These are phyloP conservation scores for Hylyphantes graminicola DNA, from an alignment of 1,140 invertebrate genomes.

Conservation along the genomic window DNA sequence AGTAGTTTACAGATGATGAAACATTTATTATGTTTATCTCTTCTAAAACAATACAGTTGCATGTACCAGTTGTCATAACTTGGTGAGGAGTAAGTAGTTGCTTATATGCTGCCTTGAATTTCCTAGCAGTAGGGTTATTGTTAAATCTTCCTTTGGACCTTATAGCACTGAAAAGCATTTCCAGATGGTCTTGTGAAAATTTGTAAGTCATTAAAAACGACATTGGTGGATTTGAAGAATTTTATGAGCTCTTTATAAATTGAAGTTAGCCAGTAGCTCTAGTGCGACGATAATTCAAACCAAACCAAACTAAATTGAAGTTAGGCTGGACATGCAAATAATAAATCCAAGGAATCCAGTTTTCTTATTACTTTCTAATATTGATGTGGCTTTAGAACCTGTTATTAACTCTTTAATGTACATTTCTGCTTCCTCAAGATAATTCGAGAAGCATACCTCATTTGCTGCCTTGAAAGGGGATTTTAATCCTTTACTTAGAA, in stretches of 20 bases:
- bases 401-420: not conserved
- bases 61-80: not conserved
- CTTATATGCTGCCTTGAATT: constrained; percentile 1
- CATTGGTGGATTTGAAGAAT: not conserved
- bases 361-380: not conserved
- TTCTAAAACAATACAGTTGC: not conserved
- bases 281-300: not conserved
- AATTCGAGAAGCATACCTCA: not conserved
- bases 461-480: not conserved
- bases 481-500: not conserved
- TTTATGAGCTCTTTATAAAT: not conserved
- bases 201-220: not conserved
- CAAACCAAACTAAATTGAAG: not conserved
- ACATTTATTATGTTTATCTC: not conserved
- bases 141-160: not conserved
- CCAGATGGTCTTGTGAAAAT: constrained; percentile 8
- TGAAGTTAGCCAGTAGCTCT: not conserved
- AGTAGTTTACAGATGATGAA: not conserved
- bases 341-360: not conserved
- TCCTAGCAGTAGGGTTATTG: not conserved
- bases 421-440: not conserved
- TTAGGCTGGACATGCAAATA: not conserved
- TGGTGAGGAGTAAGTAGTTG: not conserved
- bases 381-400: not conserved
- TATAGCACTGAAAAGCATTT: not conserved